Evolutionary conservation across 2,113 vertebrate genomes (phyloP).

Genomic region (Acanthisitta chloris): DNA sequence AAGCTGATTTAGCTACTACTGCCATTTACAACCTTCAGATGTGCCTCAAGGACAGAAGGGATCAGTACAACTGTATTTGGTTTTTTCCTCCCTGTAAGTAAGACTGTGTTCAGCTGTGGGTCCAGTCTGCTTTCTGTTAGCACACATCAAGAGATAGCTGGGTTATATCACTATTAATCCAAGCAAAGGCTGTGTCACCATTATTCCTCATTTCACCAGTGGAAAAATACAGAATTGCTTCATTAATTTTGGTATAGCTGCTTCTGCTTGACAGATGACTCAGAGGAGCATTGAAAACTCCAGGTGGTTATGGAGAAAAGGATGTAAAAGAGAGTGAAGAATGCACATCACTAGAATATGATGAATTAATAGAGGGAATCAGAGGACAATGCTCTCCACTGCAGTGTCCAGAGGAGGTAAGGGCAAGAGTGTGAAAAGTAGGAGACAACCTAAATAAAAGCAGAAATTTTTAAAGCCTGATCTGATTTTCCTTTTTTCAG

Average conservation of each 20-base stretch:
- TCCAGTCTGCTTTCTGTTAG: not conserved
- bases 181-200: not conserved
- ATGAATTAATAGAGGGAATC: not conserved
- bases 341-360: not conserved
- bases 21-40: not conserved
- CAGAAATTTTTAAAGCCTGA: not conserved
- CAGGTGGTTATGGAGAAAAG: not conserved
- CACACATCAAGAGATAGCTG: not conserved
- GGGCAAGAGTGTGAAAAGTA: not conserved
- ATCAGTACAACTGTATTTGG: not conserved
- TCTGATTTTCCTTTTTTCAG: not conserved
- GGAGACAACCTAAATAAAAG: not conserved
- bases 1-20: not conserved
- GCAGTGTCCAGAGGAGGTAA: not conserved
- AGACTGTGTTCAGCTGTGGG: not conserved
- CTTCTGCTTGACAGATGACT: not conserved
- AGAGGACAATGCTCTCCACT: not conserved
- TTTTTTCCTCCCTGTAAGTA: not conserved
- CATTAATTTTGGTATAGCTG: not conserved
- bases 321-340: not conserved
- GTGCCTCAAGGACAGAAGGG: not conserved
- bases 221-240: slow-evolving; percentile 13
- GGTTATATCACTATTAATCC: not conserved
- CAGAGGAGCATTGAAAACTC: not conserved
- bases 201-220: not conserved